Evolutionary conservation across 2,113 vertebrate species (phyloP).

Genomic region (Scortum barcoo): DNA sequence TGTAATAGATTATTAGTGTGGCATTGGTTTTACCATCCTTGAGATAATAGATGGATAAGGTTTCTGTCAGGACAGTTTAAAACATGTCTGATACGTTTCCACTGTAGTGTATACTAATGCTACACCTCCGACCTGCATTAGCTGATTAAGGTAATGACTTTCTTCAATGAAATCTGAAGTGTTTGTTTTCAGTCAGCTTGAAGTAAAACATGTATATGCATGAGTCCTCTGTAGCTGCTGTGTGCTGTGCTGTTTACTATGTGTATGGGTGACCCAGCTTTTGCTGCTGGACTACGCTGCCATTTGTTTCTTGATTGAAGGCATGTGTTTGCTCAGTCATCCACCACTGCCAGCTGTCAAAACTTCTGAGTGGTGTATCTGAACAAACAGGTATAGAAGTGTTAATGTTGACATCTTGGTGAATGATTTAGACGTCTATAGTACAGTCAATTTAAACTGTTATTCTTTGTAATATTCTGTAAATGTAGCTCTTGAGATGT

Average conservation of each 20-base stretch:
- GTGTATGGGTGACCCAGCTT: constrained; percentile 15
- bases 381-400: neutral
- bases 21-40: constrained; percentile 25
- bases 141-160: constrained; percentile 52
- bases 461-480: neutral
- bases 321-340: constrained; percentile 1
- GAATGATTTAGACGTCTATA: neutral
- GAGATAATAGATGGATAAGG: constrained; percentile 11
- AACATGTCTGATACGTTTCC: constrained; percentile 15
- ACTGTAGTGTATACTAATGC: constrained; percentile 48
- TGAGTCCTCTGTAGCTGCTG: constrained; percentile 20
- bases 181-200: constrained; percentile 65
- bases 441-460: neutral
- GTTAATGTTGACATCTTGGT: neutral
- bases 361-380: constrained; percentile 21
- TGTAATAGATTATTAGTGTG: neutral
- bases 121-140: constrained; percentile 65
- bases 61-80: constrained; percentile 32
- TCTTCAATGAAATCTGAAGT: constrained; percentile 61
- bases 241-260: constrained; percentile 5
- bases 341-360: neutral
- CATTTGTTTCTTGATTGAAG: constrained; percentile 24
- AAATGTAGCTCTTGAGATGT: neutral
- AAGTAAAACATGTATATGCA: constrained; percentile 59
- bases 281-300: constrained; percentile 21